Percentiles rank a stretch among this genome's conserved stretches.
Conservation (phyloP, 92 coral and sea anemone genomes). For the Phenganax marumi region DNA sequence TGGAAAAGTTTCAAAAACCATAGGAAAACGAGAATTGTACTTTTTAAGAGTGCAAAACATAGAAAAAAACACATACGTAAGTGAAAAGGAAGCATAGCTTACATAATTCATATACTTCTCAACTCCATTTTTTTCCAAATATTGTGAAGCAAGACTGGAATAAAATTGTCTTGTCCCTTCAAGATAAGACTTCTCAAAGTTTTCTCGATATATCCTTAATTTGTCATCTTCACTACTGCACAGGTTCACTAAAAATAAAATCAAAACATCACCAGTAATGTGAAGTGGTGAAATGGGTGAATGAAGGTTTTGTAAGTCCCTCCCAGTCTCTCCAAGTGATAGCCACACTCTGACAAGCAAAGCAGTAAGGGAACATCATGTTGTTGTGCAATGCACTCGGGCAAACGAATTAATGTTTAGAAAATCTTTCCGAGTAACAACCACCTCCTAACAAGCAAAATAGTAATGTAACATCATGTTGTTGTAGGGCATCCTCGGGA, state of each 20-base stretch:
- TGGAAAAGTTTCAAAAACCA: no score
- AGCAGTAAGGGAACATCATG: no score
- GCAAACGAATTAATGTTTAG: no score
- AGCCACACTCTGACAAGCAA: no score
- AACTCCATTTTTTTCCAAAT: conserved; percentile 85
- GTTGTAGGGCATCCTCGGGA: no score
- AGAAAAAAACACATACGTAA: no score
- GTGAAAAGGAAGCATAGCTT: conserved; percentile 12
- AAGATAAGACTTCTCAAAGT: conserved; percentile 88
- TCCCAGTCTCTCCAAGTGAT: background rate
- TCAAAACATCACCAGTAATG: background rate
- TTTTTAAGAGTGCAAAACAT: no score
- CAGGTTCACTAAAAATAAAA: conserved; percentile 67
- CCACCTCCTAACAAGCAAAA: no score
- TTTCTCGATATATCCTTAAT: conserved; percentile 77
- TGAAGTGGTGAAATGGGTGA: background rate
- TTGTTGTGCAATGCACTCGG: no score
- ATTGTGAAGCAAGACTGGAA: conserved; percentile 78
- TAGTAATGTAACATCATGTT: no score
- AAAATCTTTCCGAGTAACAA: no score
- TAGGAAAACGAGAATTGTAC: no score
- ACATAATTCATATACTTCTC: conserved; percentile 97
- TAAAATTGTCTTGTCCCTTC: conserved; percentile 92
- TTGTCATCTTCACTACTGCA: conserved; percentile 85
- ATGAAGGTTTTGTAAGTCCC: background rate